Evolutionary conservation across 2,888 invertebrate species (phyloP), one percentile per base, ranked within the genome.

Genomic region (Argyresthia goedartella): DNA sequence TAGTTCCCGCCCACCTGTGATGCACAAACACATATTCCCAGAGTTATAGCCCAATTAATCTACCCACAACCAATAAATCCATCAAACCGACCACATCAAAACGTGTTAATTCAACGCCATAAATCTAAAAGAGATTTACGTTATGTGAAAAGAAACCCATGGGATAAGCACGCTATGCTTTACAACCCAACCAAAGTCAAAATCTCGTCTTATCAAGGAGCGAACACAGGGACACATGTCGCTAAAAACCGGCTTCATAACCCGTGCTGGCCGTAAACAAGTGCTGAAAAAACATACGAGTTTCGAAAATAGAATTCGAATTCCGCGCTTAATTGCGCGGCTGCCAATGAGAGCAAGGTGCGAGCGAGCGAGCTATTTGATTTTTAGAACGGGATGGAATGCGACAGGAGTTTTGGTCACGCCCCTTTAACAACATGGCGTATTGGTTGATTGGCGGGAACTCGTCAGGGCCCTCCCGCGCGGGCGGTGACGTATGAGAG

Each of bases 381-480:
- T 57, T 64, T 65, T 69, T 64, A 61, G 69, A 68, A 66, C 59
- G 67, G 66, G 81, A 76, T 59, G 60, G 69, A 68, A 51, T 59
- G 63, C 62, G 67, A 65, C 59, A 64, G 65, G 68, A 63, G 65
- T 60, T 57, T 56, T 58, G 65, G 64, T 87, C 79, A 87, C 90
- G 89, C 90, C 90, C 84, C 71, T 68, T 78, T 82, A 84, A 88
- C 90, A 90, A 90, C 88, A 90, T 90, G 90, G 90, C 90, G 89
- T 81, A 69, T 67, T 63, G 73, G 77, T 76, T 84, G 88, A 90
- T 90, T 90, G 90, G 90, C 81, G 85, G 85, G 75, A 70, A 66
- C 63, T 65, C 59, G 66, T 60, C 65, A 66, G 72, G 61, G 67
- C 81, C 79, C 72, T 75, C 77, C 73, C 61, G 60, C 62, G 59